phyloP scores from a whole-genome alignment of 2,888 invertebrate genomes.

The Pandemis cinnamomeana region DNA sequence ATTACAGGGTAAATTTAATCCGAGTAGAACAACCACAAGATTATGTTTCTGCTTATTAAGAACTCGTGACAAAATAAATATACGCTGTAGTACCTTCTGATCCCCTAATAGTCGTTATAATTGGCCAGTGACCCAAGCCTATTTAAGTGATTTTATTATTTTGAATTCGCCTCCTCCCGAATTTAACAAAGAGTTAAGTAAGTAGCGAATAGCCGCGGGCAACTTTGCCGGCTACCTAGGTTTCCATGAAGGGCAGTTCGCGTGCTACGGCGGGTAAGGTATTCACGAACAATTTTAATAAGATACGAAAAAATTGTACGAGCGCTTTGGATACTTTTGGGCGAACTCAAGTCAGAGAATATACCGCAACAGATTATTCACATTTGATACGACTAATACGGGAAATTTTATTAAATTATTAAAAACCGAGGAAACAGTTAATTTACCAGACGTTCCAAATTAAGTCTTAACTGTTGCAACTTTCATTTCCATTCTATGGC shows the following conservation, averaged over 20 bases:
- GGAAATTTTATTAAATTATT: neutral
- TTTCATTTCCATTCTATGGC: conserved; percentile 54
- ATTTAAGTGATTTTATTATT: conserved; percentile 23
- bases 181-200: conserved; percentile 20
- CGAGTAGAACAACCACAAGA: neutral
- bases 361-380: neutral
- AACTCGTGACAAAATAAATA: neutral
- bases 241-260: conserved; percentile 69
- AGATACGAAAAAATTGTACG: conserved; percentile 57
- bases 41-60: neutral
- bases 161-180: conserved; percentile 5
- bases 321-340: conserved; percentile 51
- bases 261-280: conserved; percentile 66
- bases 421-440: neutral
- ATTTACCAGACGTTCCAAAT: conserved; percentile 37
- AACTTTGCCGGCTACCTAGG: conserved; percentile 28
- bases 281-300: conserved; percentile 61
- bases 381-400: neutral
- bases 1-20: neutral
- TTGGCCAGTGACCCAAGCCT: conserved; percentile 6
- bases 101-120: neutral
- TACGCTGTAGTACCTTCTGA: neutral
- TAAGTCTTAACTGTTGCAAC: conserved; percentile 36
- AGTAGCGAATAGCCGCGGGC: conserved; percentile 22
- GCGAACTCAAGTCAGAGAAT: neutral